Evolutionary conservation across 2,797 vertebrate species (phyloP).

Genomic region (Oreochromis grahami): DNA sequence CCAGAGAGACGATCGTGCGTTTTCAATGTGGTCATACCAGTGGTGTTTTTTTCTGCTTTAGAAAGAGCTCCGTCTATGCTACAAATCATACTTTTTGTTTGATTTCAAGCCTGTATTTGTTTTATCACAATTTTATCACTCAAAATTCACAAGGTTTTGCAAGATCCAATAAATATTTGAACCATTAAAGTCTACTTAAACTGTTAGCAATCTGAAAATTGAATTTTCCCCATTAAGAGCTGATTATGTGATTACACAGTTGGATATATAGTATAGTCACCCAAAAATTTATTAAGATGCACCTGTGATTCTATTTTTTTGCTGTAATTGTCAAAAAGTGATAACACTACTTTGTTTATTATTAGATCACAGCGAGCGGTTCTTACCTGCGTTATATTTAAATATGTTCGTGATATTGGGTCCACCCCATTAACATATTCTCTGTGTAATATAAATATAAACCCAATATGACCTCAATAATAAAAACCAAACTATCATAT

Average conservation of each 20-base stretch:
- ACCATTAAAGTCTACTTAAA: not conserved
- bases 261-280: not conserved
- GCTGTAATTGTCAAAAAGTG: not conserved
- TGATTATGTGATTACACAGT: not conserved
- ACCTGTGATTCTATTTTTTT: not conserved
- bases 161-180: not conserved
- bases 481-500: not conserved
- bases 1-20: not conserved
- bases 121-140: not conserved
- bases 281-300: not conserved
- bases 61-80: not conserved
- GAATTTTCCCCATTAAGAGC: not conserved
- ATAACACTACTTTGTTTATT: not conserved
- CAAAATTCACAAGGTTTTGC: not conserved
- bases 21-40: not conserved
- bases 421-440: not conserved
- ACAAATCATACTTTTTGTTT: not conserved
- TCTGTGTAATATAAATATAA: not conserved
- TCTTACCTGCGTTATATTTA: not conserved
- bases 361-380: not conserved
- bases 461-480: not conserved
- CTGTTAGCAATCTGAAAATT: not conserved
- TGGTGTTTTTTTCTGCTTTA: not conserved
- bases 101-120: not conserved
- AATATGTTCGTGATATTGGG: not conserved